Evolutionary conservation across 2,113 vertebrate genomes (phyloP).

Genomic region (Syngnathus scovelli): DNA sequence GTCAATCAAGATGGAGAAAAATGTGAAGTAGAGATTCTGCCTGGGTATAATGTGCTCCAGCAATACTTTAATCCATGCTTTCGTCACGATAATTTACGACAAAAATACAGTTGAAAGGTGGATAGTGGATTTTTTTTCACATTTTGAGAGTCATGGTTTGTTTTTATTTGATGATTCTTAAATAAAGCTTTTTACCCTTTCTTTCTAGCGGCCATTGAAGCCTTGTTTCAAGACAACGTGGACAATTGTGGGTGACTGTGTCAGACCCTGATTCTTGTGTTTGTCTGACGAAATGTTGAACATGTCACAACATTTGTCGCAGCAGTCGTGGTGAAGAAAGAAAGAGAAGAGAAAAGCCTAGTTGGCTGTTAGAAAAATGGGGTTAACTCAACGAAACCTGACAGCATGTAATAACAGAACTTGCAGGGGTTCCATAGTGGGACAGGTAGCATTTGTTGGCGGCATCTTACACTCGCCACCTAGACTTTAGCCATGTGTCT

Average conservation of each 20-base stretch:
- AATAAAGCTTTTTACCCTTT: neutral
- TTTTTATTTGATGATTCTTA: neutral
- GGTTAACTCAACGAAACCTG: neutral
- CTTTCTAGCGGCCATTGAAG: too few species aligned
- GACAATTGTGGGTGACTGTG: too few species aligned
- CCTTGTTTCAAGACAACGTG: too few species aligned
- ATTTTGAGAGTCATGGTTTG: neutral
- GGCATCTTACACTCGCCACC: too few species aligned
- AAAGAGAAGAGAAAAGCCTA: neutral
- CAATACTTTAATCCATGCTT: neutral
- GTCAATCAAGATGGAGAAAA: constrained; percentile 17
- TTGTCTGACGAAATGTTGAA: neutral
- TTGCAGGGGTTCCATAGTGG: neutral
- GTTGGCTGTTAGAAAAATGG: neutral
- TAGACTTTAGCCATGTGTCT: neutral
- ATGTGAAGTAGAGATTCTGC: constrained; percentile 12
- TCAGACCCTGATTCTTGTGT: neutral
- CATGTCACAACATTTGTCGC: neutral
- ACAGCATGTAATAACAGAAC: neutral
- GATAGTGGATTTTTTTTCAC: neutral
- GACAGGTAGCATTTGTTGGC: too few species aligned
- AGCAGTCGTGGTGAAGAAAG: neutral
- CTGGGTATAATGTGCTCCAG: constrained; percentile 13
- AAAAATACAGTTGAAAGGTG: constrained; percentile 13
- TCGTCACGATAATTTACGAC: too few species aligned